Evolutionary conservation across 2,888 invertebrate species (phyloP), one percentile per base, ranked within the genome.

Genomic region (Thalpophila matura): DNA sequence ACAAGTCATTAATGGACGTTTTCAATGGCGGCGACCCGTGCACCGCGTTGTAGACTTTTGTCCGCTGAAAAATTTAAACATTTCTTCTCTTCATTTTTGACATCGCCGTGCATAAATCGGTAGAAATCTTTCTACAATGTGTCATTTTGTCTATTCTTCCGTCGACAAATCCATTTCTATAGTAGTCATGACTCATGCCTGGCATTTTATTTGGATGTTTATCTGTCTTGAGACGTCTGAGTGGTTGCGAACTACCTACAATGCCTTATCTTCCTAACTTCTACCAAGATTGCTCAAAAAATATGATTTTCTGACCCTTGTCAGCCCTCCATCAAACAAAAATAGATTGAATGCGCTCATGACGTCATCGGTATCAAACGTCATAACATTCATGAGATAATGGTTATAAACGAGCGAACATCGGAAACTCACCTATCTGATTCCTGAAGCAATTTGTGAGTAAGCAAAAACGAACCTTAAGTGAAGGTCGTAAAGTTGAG

Each of bases 361-460:
- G 73, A 77, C 80, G 76, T 81, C 78, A 84, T 72, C 57, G 53
- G 55, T 67, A 65, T 74, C 54, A 74, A 64, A 77, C 68, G 64
- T 80, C 75, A 64, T 54, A 74, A 77, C 78, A 77, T 78, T 83
- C 70, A 79, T 77, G 74, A 80, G 72, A 76, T 86, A 85, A 86
- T 82, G 82, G 77, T 81, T 81, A 86, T 83, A 80, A 84, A 85
- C 71, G 81, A 80, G 69, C 75, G 71, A 57, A 59, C 71, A 74
- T 79, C 69, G 73, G 77, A 82, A 80, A 71, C 72, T 70, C 63
- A 64, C 62, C 70, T 64, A 77, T 64, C 66, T 77, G 59, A 70
- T 73, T 66, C 27, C 55, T 37, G 50, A 47, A 56, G 29, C 54
- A 57, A 66, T 60, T 57, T 42, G 12, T 29, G 49, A 51, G 20